Evolutionary conservation across 2,113 vertebrate species (phyloP).

Genomic region (Gracilinanus agilis): DNA sequence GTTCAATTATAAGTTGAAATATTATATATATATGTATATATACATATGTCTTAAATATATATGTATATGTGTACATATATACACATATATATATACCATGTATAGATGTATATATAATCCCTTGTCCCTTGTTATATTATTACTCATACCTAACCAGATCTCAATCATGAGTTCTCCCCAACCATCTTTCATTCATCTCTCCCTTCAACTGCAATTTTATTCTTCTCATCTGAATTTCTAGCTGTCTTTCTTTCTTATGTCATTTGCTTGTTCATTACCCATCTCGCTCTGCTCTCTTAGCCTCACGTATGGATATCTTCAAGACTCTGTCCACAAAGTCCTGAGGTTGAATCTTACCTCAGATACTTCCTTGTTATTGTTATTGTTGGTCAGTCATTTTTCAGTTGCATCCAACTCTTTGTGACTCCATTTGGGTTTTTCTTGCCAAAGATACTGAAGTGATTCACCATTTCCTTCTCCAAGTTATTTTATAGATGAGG

Average conservation of each 20-base stretch:
- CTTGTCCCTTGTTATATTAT: neutral
- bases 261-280: neutral
- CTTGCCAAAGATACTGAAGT: no score
- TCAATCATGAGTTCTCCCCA: neutral
- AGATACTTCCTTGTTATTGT: neutral
- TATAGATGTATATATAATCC: neutral
- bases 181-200: neutral
- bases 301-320: neutral
- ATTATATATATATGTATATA: no score
- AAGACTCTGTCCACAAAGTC: neutral
- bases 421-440: no score
- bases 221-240: neutral
- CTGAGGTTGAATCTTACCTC: neutral
- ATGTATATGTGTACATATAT: no score
- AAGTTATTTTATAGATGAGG: no score
- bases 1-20: neutral
- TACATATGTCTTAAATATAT: no score
- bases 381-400: no score
- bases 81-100: no score
- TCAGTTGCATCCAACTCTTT: no score
- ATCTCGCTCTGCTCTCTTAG: no score
- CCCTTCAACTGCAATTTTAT: neutral
- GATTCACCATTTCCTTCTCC: no score
- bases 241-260: neutral
- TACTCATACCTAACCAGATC: neutral